A percentile compares a stretch with the other conserved stretches of the same genome.
phyloP scores from a whole-genome alignment of 2,888 invertebrate species.

The Scaptodrosophila latifasciaeformis region DNA sequence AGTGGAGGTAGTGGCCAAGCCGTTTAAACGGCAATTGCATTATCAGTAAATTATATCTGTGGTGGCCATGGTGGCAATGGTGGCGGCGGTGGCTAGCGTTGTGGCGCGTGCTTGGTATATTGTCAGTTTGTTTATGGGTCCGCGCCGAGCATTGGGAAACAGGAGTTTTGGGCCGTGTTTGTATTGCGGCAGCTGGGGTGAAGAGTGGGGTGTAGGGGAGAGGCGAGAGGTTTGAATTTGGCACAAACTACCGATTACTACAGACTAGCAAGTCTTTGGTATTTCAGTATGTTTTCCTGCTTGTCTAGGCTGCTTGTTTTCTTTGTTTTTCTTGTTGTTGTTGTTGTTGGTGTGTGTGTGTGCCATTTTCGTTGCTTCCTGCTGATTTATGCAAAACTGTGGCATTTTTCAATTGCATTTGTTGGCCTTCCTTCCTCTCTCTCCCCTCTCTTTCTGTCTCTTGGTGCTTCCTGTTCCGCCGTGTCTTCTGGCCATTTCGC shows the following conservation, averaged over 20 bases:
- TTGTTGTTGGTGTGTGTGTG: constrained; percentile 37
- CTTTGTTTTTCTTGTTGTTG: constrained; percentile 13
- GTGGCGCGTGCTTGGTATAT: constrained; percentile 21
- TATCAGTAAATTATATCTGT: constrained; percentile 63
- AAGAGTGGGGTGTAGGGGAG: no score
- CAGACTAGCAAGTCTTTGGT: no score
- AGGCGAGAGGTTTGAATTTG: no score
- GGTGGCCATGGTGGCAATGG: constrained; percentile 29
- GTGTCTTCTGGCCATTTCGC: constrained; percentile 7
- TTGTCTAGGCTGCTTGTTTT: no score
- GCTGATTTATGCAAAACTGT: constrained; percentile 65
- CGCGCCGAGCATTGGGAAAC: no score
- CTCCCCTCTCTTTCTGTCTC: constrained; percentile 35
- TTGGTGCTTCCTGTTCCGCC: constrained; percentile 20
- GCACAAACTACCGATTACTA: no score
- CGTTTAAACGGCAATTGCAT: constrained; percentile 39
- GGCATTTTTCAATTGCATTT: constrained; percentile 66
- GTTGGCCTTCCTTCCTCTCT: not conserved
- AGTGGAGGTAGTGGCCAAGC: no score
- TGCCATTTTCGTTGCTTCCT: constrained; percentile 57
- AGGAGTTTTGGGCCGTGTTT: constrained; percentile 45
- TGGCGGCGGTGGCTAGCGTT: not conserved
- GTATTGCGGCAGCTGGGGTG: constrained; percentile 21
- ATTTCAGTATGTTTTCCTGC: no score
- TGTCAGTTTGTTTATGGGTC: constrained; percentile 51